Evolutionary conservation across 2,113 vertebrate genomes (phyloP), one percentile per base, ranked within the genome.

Genomic region (Azemiops feae): DNA sequence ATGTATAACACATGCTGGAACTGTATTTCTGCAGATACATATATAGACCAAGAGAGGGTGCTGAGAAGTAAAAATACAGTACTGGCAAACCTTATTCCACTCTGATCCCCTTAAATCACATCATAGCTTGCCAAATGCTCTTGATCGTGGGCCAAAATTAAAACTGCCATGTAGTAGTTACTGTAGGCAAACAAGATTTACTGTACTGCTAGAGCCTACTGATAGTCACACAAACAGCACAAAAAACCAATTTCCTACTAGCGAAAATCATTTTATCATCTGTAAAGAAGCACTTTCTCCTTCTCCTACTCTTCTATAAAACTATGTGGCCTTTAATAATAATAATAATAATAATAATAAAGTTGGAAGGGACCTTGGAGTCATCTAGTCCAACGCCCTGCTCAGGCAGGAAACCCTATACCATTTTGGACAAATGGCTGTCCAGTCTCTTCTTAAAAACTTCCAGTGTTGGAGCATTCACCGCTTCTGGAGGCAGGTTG

Each of bases 21-120:
- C 23, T 52, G 30, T 50, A 57, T 10, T 69, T 5, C 1, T 69
- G 89, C n/a, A 88, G 22, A 88, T 25, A 53, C 81, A 74, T 11
- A 9, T 6, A 60, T 4, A 88, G 43, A 53, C 91, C 93, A 92
- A 64, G 52, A 94, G 93, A 92, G 85, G 93, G 91, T n/a, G 10
- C 91, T 60, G 53, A 81, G n/a, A 92, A 94, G 74, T 18, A 92
- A 91, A 86, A 52, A 27, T 47, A 39, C 43, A 45, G n/a, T 47
- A 30, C 43, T 47, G 20, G n/a, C n/a, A 90, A 52, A 30, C 34
- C 30, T 81, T 60, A 60, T 45, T 43, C 53, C 39, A 64, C 12
- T 57, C 50, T 27, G 11, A 43, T 81, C 45, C 53, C n/a, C 20
- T 45, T 57, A 57, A 88, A 93, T 88, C 90, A 87, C 53, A 90